Evolutionary conservation across 2,888 invertebrate genomes (phyloP).

Genomic region (Tetranychus truncatus): DNA sequence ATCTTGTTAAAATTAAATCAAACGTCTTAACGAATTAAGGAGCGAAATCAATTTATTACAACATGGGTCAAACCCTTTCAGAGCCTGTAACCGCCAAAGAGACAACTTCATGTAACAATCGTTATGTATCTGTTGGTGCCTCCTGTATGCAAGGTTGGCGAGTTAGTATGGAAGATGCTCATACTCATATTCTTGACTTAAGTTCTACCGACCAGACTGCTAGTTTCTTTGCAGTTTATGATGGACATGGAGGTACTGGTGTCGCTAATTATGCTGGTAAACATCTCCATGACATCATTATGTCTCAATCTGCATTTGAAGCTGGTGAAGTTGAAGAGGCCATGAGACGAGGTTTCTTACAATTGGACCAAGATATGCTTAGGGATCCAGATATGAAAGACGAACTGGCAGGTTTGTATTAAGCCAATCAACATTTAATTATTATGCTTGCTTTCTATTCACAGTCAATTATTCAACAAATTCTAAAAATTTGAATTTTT

Average conservation of each 20-base stretch:
- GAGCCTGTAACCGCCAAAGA: slow-evolving; percentile 68
- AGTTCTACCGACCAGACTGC: slow-evolving; percentile 71
- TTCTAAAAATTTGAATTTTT: background rate
- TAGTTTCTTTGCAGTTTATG: slow-evolving; percentile 90
- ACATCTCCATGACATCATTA: slow-evolving; percentile 59
- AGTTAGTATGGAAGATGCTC: slow-evolving; percentile 91
- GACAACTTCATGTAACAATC: slow-evolving; percentile 31
- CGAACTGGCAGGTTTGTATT: slow-evolving; percentile 54
- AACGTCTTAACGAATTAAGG: background rate
- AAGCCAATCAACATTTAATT: background rate
- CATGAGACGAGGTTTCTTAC: slow-evolving; percentile 68
- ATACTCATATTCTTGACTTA: slow-evolving; percentile 77
- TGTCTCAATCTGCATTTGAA: slow-evolving; percentile 39
- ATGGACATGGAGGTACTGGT: slow-evolving; percentile 76
- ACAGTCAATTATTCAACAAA: background rate
- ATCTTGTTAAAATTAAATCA: too few relatives aligned
- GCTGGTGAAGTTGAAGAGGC: slow-evolving; percentile 66
- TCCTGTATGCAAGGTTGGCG: slow-evolving; percentile 99
- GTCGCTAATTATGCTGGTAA: slow-evolving; percentile 87
- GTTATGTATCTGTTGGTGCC: slow-evolving; percentile 60
- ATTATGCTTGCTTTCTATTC: background rate
- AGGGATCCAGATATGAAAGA: slow-evolving; percentile 65
- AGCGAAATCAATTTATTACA: background rate
- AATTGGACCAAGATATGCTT: slow-evolving; percentile 79
- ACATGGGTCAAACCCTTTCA: slow-evolving; percentile 90